phyloP scores from a whole-genome alignment of 2,888 invertebrate species.

The Tetramorium bicarinatum region DNA sequence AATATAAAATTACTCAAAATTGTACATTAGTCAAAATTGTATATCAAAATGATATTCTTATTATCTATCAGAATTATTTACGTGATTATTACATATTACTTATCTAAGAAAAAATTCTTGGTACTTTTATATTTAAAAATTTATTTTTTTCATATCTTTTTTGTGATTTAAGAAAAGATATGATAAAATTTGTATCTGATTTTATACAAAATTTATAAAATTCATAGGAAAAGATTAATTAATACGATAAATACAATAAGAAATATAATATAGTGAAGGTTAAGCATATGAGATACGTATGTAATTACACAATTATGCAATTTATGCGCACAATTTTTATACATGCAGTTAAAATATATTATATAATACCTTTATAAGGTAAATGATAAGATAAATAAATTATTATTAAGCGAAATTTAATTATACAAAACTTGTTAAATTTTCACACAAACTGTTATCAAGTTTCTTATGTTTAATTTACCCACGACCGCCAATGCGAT shows the following conservation, averaged over 20 bases:
- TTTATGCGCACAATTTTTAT: neutral
- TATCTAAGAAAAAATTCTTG: neutral
- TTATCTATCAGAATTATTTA: neutral
- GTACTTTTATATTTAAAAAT: neutral
- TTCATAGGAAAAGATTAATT: neutral
- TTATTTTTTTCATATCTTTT: neutral
- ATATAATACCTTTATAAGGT: neutral
- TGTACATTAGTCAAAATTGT: neutral
- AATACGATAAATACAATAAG: neutral
- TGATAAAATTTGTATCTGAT: neutral
- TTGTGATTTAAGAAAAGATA: neutral
- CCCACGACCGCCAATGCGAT: constrained; percentile 24
- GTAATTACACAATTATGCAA: neutral
- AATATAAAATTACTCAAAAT: neutral
- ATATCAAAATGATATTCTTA: neutral
- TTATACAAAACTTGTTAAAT: neutral
- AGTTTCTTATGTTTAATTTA: neutral
- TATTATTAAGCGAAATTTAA: too few species aligned
- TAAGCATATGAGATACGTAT: neutral
- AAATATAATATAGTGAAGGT: neutral
- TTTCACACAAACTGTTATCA: neutral
- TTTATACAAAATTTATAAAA: too few species aligned
- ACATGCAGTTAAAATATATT: neutral
- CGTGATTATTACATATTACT: neutral
- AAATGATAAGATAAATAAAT: too few species aligned